Evolutionary conservation across 2,113 vertebrate genomes (phyloP).

Genomic region (Macrotis lagotis): DNA sequence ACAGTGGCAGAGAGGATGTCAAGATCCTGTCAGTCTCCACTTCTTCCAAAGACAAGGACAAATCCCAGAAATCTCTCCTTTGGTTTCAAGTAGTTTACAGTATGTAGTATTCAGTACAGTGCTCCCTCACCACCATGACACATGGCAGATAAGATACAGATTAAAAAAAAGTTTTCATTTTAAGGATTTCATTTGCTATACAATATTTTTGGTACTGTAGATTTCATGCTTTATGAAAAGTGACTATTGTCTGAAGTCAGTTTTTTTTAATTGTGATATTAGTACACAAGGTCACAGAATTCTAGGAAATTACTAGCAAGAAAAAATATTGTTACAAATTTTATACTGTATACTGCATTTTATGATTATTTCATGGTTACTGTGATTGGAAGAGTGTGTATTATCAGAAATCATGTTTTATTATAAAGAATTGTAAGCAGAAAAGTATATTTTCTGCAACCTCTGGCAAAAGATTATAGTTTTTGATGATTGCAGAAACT

Average conservation of each 20-base stretch:
- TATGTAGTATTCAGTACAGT: neutral
- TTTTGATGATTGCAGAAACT: neutral
- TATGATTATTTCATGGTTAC: neutral
- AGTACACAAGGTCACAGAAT: neutral
- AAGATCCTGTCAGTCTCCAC: too few relatives aligned
- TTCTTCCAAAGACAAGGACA: neutral
- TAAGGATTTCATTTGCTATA: neutral
- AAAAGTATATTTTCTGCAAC: neutral
- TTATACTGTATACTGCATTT: neutral
- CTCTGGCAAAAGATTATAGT: neutral
- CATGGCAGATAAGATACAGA: neutral
- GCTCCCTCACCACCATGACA: neutral
- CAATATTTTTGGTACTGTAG: neutral
- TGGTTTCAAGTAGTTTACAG: neutral
- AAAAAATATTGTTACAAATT: neutral
- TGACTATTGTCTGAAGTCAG: neutral
- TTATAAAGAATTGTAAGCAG: neutral
- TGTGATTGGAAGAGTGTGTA: neutral
- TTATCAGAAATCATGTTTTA: too few relatives aligned
- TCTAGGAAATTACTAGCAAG: neutral
- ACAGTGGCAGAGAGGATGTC: neutral
- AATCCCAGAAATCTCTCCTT: neutral
- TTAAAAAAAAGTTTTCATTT: neutral
- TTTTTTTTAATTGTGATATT: too few relatives aligned
- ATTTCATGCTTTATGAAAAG: neutral